Percentiles rank a stretch among this genome's conserved stretches.
phyloP scores from a whole-genome alignment of 1,140 invertebrate genomes.

The Drosophila subobscura region DNA sequence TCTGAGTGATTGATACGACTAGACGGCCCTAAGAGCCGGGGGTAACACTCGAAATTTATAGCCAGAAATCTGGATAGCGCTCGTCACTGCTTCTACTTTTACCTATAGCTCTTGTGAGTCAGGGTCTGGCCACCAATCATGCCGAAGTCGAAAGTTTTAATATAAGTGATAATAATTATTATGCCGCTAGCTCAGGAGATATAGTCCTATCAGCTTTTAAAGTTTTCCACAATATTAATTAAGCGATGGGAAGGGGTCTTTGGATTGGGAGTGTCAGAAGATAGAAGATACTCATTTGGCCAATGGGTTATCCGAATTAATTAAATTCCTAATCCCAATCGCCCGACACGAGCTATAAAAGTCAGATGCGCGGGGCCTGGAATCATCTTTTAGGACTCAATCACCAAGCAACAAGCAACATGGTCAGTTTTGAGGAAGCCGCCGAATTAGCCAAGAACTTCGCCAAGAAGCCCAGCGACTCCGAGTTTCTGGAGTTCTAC shows the following conservation, averaged over 20 bases:
- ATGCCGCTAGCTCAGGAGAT: neutral
- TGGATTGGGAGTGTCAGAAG: conserved; percentile 4
- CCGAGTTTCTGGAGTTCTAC: conserved; percentile 94
- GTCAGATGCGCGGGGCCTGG: neutral
- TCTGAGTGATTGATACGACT: conserved; percentile 56
- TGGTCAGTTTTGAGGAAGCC: conserved; percentile 69
- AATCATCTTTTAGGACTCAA: conserved; percentile 17
- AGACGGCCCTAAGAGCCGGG: conserved; percentile 1
- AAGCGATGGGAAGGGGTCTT: neutral
- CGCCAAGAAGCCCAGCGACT: conserved; percentile 90
- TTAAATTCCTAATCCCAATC: conserved; percentile 29
- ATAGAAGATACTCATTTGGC: conserved; percentile 13
- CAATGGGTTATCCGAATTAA: conserved; percentile 49
- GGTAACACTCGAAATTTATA: neutral
- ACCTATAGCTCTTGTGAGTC: conserved; percentile 36
- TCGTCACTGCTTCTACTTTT: conserved; percentile 10
- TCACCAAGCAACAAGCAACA: conserved; percentile 30
- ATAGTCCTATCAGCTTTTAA: conserved; percentile 42
- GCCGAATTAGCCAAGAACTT: conserved; percentile 91
- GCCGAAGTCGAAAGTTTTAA: conserved; percentile 33
- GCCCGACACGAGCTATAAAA: conserved; percentile 37
- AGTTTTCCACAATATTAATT: conserved; percentile 49
- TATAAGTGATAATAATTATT: conserved; percentile 21
- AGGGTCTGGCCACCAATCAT: conserved; percentile 21
- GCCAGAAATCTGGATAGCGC: conserved; percentile 23